Base-by-base conservation (phyloP, 2,888 invertebrate genomes). In the Leptinotarsa haldemani region DNA sequence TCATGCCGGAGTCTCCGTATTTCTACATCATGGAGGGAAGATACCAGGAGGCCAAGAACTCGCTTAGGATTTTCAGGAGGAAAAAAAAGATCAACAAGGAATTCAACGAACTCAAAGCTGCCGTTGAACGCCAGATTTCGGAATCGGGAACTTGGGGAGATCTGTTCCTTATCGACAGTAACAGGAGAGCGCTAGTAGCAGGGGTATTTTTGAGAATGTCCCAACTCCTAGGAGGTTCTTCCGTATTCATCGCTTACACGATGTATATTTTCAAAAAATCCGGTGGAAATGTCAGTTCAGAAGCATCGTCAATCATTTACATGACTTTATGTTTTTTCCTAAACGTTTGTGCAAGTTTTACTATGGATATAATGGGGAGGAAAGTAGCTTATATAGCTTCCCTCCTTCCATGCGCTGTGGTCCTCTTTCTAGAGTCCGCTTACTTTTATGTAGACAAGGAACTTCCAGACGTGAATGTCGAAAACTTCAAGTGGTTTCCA, bases 1-100 rank as follows among this genome's bases (percentile, higher is more conserved):
- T 90, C 82, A 88, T 93, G 83, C 93, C 93, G 12, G 94, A 94
- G 87, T 80, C 82, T 15, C 85, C 85, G 0, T 85, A 85, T 72
- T 84, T 75, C 71, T 77, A 78, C 20, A 61, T 83, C 13, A 82
- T 82, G 80, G 80, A 82, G 65, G 76, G 76, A 5, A 74, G 74
- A 47, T 47, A 75, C 4, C 78, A 80, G 7, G 79, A 82, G 69
- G 85, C 85, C 15, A 74, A 75, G 69, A 70, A 74, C 20, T 78
- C 82, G 7, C 74, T 85, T 48, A 77, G 77, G 56, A 77, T 68
- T 70, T 70, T 85, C n/a, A 74, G 81, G 65, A 70, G 81, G 58
- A 81, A 74, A 52, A 52, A 78, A 25, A 75, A 84, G 58, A 80
- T 85, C 1, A 82, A 83, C 7, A 58, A 73, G 2, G 84, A 85